Percentiles rank a stretch among this genome's conserved stretches.
These are phyloP conservation scores for Thyatira batis DNA, from an alignment of 2,888 invertebrate species.

Conservation along the genomic window DNA sequence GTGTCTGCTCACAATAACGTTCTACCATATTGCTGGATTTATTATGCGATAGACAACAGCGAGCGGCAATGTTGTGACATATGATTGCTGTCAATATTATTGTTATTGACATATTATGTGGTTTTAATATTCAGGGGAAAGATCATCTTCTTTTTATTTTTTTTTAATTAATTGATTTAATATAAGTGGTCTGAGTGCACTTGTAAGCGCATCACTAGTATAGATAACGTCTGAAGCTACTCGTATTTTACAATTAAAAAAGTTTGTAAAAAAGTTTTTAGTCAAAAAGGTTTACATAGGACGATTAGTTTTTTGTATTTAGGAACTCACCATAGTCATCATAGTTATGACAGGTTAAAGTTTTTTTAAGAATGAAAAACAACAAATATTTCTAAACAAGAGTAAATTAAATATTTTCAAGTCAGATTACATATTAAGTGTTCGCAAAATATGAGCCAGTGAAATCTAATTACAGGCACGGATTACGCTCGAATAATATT, in stretches of 20 bases:
- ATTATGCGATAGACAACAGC: slow-evolving; percentile 31
- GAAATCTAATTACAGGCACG: not conserved
- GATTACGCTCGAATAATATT: not conserved
- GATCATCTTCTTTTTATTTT: too few relatives aligned
- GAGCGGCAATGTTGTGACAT: slow-evolving; percentile 4
- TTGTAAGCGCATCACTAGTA: too few relatives aligned
- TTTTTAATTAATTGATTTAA: too few relatives aligned
- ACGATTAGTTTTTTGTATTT: too few relatives aligned
- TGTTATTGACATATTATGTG: slow-evolving; percentile 7
- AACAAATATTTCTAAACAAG: not conserved
- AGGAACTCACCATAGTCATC: too few relatives aligned
- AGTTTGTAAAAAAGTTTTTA: too few relatives aligned
- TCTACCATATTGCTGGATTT: slow-evolving; percentile 25
- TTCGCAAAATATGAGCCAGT: not conserved
- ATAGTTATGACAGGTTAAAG: too few relatives aligned
- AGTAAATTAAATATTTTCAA: not conserved
- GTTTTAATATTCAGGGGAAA: too few relatives aligned
- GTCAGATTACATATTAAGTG: not conserved
- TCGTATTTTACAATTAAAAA: too few relatives aligned
- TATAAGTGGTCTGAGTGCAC: too few relatives aligned
- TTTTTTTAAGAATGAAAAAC: not conserved
- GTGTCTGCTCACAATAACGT: slow-evolving; percentile 18
- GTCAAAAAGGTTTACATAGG: too few relatives aligned
- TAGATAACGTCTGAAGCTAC: too few relatives aligned
- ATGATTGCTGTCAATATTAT: slow-evolving; percentile 24